phyloP scores from a whole-genome alignment of 2,797 vertebrate genomes.

The Sebastes ruberrimus region DNA sequence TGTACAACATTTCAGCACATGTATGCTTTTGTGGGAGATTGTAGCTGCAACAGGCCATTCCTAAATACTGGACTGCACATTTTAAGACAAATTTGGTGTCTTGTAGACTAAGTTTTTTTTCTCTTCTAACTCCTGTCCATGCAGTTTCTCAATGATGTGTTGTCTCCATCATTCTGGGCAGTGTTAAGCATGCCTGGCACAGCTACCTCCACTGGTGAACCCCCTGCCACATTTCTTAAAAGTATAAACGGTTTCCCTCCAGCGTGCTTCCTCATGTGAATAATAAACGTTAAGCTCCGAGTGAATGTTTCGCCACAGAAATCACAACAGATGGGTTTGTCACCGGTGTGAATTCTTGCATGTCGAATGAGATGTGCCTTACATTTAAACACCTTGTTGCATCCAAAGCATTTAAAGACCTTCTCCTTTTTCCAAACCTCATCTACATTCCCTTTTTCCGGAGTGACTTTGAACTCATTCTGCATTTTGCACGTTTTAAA shows the following conservation, averaged over 20 bases:
- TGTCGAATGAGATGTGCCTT: not conserved
- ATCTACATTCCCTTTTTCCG: not conserved
- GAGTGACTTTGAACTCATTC: not conserved
- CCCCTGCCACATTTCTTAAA: slow-evolving; percentile 2
- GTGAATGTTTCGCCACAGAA: slow-evolving; percentile 22
- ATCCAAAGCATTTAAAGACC: not conserved
- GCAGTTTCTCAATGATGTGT: slow-evolving; percentile 1
- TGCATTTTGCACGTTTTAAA: not conserved
- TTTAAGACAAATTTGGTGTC: not conserved
- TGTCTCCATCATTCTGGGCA: slow-evolving; percentile 7
- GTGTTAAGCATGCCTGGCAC: not conserved
- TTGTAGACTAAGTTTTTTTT: not conserved
- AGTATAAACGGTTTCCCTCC: slow-evolving; percentile 18
- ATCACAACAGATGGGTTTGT: slow-evolving; percentile 20
- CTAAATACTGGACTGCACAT: not conserved
- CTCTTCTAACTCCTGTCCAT: not conserved
- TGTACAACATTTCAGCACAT: too few species aligned
- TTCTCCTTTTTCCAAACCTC: not conserved
- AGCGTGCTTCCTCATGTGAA: slow-evolving; percentile 13
- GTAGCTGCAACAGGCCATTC: too few species aligned
- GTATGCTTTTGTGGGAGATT: too few species aligned
- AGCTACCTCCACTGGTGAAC: not conserved
- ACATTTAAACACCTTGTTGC: not conserved
- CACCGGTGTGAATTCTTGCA: slow-evolving; percentile 7
- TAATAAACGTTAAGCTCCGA: slow-evolving; percentile 6